Evolutionary conservation across 2,888 invertebrate species (phyloP), one percentile per base, ranked within the genome.

Genomic region (Alentia gelatinosa): DNA sequence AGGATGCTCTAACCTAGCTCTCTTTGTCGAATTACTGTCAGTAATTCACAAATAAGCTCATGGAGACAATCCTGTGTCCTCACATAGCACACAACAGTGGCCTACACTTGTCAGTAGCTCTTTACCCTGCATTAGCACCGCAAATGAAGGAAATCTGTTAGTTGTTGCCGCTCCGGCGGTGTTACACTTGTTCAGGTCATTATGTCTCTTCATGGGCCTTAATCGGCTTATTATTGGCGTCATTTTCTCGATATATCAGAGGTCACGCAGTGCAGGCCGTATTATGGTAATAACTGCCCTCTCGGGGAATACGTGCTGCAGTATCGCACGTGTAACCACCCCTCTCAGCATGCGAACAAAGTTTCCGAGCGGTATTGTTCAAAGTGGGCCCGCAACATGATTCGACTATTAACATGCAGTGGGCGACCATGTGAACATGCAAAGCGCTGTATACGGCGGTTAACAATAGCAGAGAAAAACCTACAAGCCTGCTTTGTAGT

Each of bases 341-440:
- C 56, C 12, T 19, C 23, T n/a, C 37, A 79, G 12, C 79, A 37
- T 35, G 37, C 37, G 79, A 35, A 79, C 79, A 79, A 79, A 23
- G 79, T 39, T 79, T 35, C 39, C 39, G 39, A 12, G 35, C 23
- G 35, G 79, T n/a, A 79, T 79, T 79, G 79, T 79, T 79, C 79
- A 79, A 79, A 79, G 79, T 79, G 39, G 79, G 79, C 39, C 79
- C 79, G 19, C 79, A 79, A 79, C 79, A 79, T 79, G 79, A 79
- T 79, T 79, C 39, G 79, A 79, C 79, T 79, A 79, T 79, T 79
- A 79, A 39, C 79, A 79, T 79, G 79, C 79, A 23, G 23, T 23
- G 37, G 15, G 79, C n/a, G 79, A 74, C 26, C 74, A 74, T 74
- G 74, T 74, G 74, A 79, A 79, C 79, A 79, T 39, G 79, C 79